Conservation (phyloP, 1,140 invertebrate species). For the Parapsyche elsis region DNA sequence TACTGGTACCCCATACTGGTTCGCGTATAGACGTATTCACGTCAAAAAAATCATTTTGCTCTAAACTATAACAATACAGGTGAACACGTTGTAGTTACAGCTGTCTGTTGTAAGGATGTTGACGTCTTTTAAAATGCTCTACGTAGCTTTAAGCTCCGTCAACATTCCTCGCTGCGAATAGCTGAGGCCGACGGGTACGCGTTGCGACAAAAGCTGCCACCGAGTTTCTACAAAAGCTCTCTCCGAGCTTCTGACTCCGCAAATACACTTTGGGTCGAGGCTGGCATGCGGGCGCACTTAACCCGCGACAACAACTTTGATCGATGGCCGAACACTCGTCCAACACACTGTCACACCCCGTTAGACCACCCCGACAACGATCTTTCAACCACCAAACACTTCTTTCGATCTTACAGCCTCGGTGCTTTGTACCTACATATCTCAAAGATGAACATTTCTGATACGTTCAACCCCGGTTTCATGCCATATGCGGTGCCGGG, state of each 20-base stretch:
- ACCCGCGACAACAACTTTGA: neutral
- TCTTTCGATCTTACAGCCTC: too few species aligned
- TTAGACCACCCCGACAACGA: neutral
- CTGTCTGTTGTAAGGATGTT: too few species aligned
- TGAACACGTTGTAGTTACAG: too few species aligned
- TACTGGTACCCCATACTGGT: too few species aligned
- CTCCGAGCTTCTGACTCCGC: neutral
- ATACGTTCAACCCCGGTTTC: too few species aligned
- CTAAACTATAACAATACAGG: too few species aligned
- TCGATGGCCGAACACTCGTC: neutral
- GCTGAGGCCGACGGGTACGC: neutral
- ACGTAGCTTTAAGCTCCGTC: neutral
- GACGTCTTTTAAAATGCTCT: neutral
- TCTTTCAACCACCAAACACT: too few species aligned
- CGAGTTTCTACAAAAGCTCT: neutral
- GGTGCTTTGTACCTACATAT: too few species aligned
- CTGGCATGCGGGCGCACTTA: neutral
- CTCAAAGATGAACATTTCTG: too few species aligned
- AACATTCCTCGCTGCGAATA: conserved; percentile 6
- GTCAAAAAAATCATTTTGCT: too few species aligned
- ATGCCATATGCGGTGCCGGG: too few species aligned
- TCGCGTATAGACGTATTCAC: too few species aligned
- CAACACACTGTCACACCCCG: neutral
- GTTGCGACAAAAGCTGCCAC: neutral
- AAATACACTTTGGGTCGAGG: neutral